Evolutionary conservation across 53 echinoderm and acorn worm species (phyloP).

Genomic region (Stichopus horrens): DNA sequence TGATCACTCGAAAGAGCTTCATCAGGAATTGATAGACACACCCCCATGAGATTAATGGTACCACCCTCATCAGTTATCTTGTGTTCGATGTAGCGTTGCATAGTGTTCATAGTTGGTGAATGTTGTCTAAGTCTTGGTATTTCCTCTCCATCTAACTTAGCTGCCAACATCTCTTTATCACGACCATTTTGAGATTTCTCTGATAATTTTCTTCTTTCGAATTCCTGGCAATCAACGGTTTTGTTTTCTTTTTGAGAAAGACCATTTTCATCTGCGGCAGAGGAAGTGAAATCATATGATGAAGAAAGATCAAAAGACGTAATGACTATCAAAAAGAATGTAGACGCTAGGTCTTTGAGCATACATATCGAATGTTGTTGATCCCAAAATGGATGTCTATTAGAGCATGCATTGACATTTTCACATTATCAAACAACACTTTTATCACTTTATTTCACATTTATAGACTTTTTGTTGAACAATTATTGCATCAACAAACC

Average conservation of each 20-base stretch:
- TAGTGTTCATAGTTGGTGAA: not conserved
- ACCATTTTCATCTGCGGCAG: no score
- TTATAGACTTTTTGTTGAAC: no score
- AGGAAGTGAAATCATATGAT: not conserved
- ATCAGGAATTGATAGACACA: not conserved
- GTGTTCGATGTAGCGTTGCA: not conserved
- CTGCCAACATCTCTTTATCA: not conserved
- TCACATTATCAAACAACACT: no score
- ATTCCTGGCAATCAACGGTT: not conserved
- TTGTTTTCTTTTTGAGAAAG: not conserved
- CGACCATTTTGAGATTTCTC: not conserved
- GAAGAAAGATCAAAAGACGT: not conserved
- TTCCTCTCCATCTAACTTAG: not conserved
- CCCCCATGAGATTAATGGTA: not conserved
- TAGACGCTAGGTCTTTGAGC: no score
- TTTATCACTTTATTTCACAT: no score
- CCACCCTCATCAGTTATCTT: not conserved
- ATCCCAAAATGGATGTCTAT: no score
- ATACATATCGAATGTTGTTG: no score
- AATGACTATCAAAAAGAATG: no score
- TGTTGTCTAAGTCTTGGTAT: not conserved
- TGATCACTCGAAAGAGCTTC: not conserved
- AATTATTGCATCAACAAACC: no score
- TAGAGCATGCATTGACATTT: no score
- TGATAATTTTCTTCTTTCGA: not conserved